Percentiles rank a stretch among this genome's conserved stretches.
Evolutionary conservation across 2,113 vertebrate species (phyloP).

Genomic region (Myodes glareolus): DNA sequence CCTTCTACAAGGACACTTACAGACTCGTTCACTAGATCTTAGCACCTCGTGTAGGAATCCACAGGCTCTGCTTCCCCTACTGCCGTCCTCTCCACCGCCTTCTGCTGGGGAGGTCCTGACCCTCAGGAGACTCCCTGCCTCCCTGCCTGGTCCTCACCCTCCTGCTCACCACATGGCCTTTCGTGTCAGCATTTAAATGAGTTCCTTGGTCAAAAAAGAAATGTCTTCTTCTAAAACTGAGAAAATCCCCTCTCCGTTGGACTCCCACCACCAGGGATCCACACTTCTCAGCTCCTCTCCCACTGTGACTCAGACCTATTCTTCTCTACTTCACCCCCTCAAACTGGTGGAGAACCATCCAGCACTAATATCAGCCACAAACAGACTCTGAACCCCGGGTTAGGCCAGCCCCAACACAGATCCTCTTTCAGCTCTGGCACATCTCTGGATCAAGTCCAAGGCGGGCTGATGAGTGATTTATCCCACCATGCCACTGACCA

Average conservation of each 20-base stretch:
- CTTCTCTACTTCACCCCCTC: too few species aligned
- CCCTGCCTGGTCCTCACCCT: not conserved
- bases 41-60: not conserved
- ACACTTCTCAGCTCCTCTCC: not conserved
- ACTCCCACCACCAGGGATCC: not conserved
- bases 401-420: not conserved
- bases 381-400: not conserved
- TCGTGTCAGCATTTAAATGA: constrained; percentile 32
- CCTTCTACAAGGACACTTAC: not conserved
- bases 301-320: not conserved
- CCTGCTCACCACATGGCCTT: not conserved
- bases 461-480: not conserved
- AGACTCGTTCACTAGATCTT: not conserved
- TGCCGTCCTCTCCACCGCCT: not conserved
- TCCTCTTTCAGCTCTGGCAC: not conserved
- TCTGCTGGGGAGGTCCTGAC: not conserved
- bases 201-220: not conserved
- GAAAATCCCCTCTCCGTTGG: not conserved
- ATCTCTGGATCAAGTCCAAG: not conserved
- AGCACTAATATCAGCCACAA: not conserved
- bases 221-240: not conserved
- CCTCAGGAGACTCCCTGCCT: not conserved
- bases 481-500: not conserved
- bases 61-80: rapidly evolving
- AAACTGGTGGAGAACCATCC: not conserved